A percentile compares a stretch with the other conserved stretches of the same genome.
These are phyloP conservation scores for Onychostruthus taczanowskii DNA, from an alignment of 2,113 vertebrate genomes.

Conservation along the genomic window DNA sequence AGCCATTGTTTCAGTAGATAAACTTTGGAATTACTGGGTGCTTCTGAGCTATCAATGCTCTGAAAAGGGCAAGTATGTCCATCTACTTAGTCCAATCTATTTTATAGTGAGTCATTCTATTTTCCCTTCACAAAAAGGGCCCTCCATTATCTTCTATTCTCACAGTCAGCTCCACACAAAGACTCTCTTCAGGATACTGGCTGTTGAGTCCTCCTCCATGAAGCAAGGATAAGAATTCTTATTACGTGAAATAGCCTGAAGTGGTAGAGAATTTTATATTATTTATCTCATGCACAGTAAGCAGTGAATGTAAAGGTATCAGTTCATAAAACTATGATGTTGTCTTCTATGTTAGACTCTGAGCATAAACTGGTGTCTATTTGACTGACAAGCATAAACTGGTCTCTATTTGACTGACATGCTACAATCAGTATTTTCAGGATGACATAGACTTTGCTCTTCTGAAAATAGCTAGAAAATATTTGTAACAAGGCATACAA, in stretches of 20 bases:
- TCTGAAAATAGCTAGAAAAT: not conserved
- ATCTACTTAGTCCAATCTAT: not conserved
- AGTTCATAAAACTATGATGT: not conserved
- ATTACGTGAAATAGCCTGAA: not conserved
- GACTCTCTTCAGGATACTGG: not conserved
- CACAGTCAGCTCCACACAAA: not conserved
- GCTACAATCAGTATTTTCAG: not conserved
- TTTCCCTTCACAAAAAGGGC: not conserved
- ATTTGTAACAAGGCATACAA: not conserved
- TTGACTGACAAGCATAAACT: not conserved
- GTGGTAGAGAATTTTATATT: not conserved
- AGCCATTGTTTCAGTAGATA: not conserved
- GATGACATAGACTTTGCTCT: not conserved
- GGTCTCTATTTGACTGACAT: not conserved
- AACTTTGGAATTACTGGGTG: not conserved
- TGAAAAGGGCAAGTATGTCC: not conserved
- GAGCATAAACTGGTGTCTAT: not conserved
- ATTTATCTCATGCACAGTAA: not conserved
- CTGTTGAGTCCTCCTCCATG: not conserved
- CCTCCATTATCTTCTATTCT: constrained; percentile 10
- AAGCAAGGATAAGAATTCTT: not conserved
- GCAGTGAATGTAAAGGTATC: not conserved
- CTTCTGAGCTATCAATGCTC: not conserved
- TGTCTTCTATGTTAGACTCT: not conserved
- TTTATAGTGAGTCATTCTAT: constrained; percentile 8